phyloP scores from a whole-genome alignment of 2,113 vertebrate genomes.

The Xenopus tropicalis region UCB_Xtro_10.0 CM004451.2:74355001-74355500 shows the following conservation, averaged over 20 bases:
- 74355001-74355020: conserved; percentile 45
- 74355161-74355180: conserved; percentile 87
- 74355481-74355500: too few species aligned
- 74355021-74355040: conserved; percentile 50
- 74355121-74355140: conserved; percentile 74
- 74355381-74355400: conserved; percentile 37
- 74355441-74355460: too few species aligned
- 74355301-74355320: conserved; percentile 67
- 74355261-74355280: conserved; percentile 98
- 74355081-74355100: conserved; percentile 64
- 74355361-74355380: conserved; percentile 45
- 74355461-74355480: too few species aligned
- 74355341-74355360: conserved; percentile 49
- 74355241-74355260: conserved; percentile 92
- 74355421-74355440: conserved; percentile 8
- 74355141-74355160: conserved; percentile 70
- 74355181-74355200: conserved; percentile 90
- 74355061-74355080: conserved; percentile 54
- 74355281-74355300: conserved; percentile 95
- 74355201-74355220: conserved; percentile 99
- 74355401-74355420: conserved; percentile 40
- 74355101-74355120: conserved; percentile 67
- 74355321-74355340: conserved; percentile 64
- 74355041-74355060: conserved; percentile 48
- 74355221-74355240: conserved; percentile 96